Evolutionary conservation across 1,140 invertebrate species (phyloP), one percentile per base, ranked within the genome.

Genomic region (Matsumurasca onukii): DNA sequence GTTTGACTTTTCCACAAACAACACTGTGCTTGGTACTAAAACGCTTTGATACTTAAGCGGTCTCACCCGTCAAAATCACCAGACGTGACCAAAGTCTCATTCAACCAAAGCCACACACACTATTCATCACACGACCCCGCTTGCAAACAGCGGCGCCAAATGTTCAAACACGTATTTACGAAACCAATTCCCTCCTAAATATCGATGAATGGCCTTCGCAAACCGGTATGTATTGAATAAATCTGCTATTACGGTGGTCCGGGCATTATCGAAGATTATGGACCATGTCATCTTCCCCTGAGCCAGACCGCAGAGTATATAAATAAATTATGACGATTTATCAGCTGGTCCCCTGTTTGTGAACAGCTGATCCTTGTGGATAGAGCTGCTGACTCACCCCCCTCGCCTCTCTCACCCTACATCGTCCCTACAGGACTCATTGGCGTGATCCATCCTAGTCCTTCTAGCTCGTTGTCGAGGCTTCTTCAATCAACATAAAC

Each of bases 161-260:
- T 59, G 55, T 59, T 29, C 25, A 12, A 22, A 22, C 13, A 52
- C 49, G 22, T 52, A 52, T 52, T 52, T 52, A 52, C 22, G 5
- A 52, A 24, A 29, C 2, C 55, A 27, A n/a, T 59, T 59, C 55
- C 25, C 9, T 39, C 17, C 17, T 12, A 27, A 24, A 59, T 59
- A 59, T 59, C 15, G 25, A 59, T 59, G 55, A 59, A 59, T 59
- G 24, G 55, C 15, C 55, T n/a, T n/a, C n/a, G 30, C 55, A 59
- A 59, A 22, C 30, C 55, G 15, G 25, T 20, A 20, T 12, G 49
- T 52, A 24, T 20, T 12, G 49, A 24, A 59, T 59, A 27, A 59
- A 27, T 25, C 24, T 27, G 13, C 55, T 29, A 25, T 59, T 29
- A 59, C 30, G 3, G 55, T 27, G 15, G 55, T 39, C 34, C 55